Percentiles rank a stretch among this genome's conserved stretches.
Evolutionary conservation across 2,797 vertebrate genomes (phyloP).

Genomic region (Natrix natrix): DNA sequence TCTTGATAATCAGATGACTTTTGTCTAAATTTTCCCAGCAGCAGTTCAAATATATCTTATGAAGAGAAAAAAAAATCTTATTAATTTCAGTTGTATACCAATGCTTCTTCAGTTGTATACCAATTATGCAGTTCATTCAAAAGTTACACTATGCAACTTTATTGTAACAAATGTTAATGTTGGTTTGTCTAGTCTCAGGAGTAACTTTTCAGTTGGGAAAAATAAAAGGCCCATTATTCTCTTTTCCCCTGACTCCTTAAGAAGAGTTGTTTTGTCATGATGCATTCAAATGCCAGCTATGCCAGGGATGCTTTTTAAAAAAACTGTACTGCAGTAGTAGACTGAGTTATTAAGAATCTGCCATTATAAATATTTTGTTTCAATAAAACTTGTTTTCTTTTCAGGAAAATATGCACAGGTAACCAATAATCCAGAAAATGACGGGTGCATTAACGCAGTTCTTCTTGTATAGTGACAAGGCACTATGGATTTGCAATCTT

Average conservation of each 20-base stretch:
- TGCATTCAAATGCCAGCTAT: background rate
- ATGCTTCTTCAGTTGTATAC: background rate
- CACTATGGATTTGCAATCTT: background rate
- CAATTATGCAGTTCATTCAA: background rate
- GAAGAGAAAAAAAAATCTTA: background rate
- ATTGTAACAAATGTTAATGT: background rate
- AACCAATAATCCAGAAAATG: conserved; percentile 98
- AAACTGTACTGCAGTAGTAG: background rate
- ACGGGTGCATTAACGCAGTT: conserved; percentile 95
- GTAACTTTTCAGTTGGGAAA: background rate
- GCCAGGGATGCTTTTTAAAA: background rate
- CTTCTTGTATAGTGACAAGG: conserved; percentile 79
- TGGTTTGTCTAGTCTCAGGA: background rate
- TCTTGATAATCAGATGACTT: background rate
- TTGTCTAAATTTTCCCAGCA: background rate
- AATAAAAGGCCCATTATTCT: background rate
- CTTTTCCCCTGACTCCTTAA: background rate
- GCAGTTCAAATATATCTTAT: background rate
- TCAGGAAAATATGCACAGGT: conserved; percentile 97
- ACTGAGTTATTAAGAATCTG: background rate
- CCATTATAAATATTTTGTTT: background rate
- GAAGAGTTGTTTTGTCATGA: background rate
- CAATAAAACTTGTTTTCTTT: conserved; percentile 32
- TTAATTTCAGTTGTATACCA: background rate
- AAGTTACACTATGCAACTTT: background rate